Base-by-base conservation (phyloP, 1,140 invertebrate species). In the Leptinotarsa defecta region DNA sequence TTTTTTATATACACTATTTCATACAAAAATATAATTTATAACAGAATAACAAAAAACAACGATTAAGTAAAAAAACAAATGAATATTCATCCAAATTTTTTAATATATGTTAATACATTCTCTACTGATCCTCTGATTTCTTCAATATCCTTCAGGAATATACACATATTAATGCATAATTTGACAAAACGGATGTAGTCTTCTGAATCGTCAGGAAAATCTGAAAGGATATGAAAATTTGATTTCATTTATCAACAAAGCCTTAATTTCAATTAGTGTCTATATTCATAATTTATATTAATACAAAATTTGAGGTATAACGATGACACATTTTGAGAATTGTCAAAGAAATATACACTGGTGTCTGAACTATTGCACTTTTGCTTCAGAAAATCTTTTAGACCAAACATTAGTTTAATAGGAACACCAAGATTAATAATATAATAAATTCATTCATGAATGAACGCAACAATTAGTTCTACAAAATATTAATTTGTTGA, bases 101-200 rank as follows among this genome's bases (percentile, higher is more conserved):
- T 69, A 13, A 69, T 48, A 20, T 69, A 43, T 1, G n/a, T 48
- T 17, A 72, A 62, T 13, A 68, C 64, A 19, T 68, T 77, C 71
- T 74, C 64, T 6, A 76, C 68, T 8, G 68, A 57, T n/a, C n/a
- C 43, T 48, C 70, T 71, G 34, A 49, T 65, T 22, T 76, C 24
- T n/a, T 74, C 62, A 19, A 80, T 73, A 68, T 80, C 77, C 67
- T 76, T 76, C 6, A 80, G 62, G 43, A 74, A 80, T 24, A 80
- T 73, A 17, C 77, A 75, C 15, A 80, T 34, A 4, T 74, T 73
- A n/a, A 77, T 69, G 24, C 76, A 71, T 57, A 74, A 64, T 20
- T 72, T 76, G 34, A 73, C 48, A 49, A 79, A 79, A 15, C 69
- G 49, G 17, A 71, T 62, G n/a, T 76, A 69, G 34, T 75, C 68